Evolutionary conservation across 1,140 invertebrate genomes (phyloP).

Genomic region (Leptinotarsa texana): DNA sequence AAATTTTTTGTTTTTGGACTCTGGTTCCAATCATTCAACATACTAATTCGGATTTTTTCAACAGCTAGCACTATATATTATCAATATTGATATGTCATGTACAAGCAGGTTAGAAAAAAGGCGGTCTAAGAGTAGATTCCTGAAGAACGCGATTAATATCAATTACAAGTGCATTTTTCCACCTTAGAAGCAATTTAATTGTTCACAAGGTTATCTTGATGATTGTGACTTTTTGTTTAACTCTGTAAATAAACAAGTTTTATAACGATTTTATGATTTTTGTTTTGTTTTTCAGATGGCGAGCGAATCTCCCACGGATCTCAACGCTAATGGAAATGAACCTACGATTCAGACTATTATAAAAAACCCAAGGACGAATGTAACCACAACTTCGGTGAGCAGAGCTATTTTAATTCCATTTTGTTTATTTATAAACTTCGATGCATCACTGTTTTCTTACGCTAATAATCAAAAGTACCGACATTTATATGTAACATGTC

Average conservation of each 20-base stretch:
- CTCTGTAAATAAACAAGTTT: background rate
- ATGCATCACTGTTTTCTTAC: background rate
- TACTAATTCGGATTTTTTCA: no score
- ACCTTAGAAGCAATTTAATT: no score
- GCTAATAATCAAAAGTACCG: background rate
- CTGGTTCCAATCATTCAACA: no score
- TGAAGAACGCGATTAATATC: no score
- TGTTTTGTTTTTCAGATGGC: constrained; percentile 46
- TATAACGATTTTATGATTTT: background rate
- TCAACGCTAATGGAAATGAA: constrained; percentile 44
- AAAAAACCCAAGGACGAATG: constrained; percentile 38
- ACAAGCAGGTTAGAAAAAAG: no score
- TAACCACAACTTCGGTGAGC: constrained; percentile 47
- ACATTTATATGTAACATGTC: background rate
- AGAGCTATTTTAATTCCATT: constrained; percentile 13
- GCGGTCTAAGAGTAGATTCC: no score
- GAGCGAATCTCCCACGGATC: constrained; percentile 45
- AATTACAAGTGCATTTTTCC: no score
- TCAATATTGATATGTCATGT: no score
- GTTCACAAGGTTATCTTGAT: no score
- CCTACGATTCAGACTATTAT: constrained; percentile 42
- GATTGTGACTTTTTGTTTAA: no score
- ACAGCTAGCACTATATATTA: no score
- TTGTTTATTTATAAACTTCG: constrained; percentile 14
- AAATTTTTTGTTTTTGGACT: no score